Evolutionary conservation across 2,888 invertebrate genomes (phyloP).

Genomic region (Drosophila kuntzei): DNA sequence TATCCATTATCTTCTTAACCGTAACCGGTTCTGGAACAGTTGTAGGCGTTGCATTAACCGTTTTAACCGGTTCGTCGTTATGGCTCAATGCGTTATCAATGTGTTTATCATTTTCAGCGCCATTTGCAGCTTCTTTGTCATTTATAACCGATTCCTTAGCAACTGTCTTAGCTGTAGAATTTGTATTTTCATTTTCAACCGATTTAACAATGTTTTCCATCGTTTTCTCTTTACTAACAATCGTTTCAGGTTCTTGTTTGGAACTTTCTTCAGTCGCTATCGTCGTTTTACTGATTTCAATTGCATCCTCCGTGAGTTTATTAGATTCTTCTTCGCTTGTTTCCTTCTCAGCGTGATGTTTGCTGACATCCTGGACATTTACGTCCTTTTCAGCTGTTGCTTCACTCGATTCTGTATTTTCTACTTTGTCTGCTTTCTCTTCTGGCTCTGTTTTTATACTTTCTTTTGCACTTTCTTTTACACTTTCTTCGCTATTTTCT

Average conservation of each 20-base stretch:
- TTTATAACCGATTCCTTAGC: background rate
- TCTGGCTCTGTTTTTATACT: slow-evolving; percentile 5
- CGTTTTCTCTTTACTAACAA: background rate
- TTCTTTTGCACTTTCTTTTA: slow-evolving; percentile 10
- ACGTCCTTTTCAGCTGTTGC: background rate
- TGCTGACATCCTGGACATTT: background rate
- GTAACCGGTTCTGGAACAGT: background rate
- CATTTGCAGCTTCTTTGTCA: slow-evolving; percentile 3
- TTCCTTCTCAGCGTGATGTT: background rate
- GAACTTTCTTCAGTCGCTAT: background rate
- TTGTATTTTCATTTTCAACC: background rate
- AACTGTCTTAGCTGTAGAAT: background rate
- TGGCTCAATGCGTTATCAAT: background rate
- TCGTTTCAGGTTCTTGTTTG: background rate
- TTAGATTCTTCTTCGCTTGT: background rate
- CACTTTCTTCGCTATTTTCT: slow-evolving; percentile 29
- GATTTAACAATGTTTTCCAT: background rate
- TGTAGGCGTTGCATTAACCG: background rate
- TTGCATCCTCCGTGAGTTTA: background rate
- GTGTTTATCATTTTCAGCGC: background rate
- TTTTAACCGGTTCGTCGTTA: background rate
- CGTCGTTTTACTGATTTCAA: background rate
- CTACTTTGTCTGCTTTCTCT: background rate
- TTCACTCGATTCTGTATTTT: slow-evolving; percentile 4
- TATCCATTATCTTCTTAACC: background rate